Base-by-base conservation (phyloP, 2,888 invertebrate genomes). In the Podotricha telesiphe region DNA sequence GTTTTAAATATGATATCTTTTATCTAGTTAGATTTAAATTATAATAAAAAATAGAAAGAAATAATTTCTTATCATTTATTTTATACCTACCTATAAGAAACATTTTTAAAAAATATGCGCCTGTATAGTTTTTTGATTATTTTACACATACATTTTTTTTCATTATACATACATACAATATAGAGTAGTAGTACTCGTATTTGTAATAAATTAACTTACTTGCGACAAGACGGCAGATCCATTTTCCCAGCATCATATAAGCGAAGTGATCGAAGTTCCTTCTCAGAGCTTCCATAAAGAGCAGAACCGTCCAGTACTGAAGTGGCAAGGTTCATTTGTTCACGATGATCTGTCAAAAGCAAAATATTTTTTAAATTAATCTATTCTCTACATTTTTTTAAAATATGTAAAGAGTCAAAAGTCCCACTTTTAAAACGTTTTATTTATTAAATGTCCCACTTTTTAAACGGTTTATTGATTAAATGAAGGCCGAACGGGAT, bases 311-410 rank as follows among this genome's bases (percentile, higher is more conserved):
- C 98, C 68, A 98, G 91, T 82, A 96, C 97, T 1, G 96, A 94
- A 0, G 97, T 96, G 0, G 96, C 98, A 70, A 96, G 92, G 86
- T 98, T 98, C 95, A 98, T 96, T 82, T 97, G 97, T 77, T 97
- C 96, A 58, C 98, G 94, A 72, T 94, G 89, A 72, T 95, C 96
- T 96, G 85, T 47, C 40, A 48, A 64, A 48, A 28, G 28, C 2
- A 17, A 50, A 45, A 20, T 10, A 13, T 13, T 1, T 11, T 40
- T 19, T n/a, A 8, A 0, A 11, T 19, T n/a, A n/a, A 51, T 55
- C 47, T 17, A 37, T 37, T 8, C 8, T 37, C 37, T 37, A 10
- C 8, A 8, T 10, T 37, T 28, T 28, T 28, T 28, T 28, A 4
- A 4, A 28, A 28, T 4, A 28, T 6, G 28, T 28, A 28, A 28